phyloP scores from a whole-genome alignment of 2,113 vertebrate genomes.

The Azemiops feae region DNA sequence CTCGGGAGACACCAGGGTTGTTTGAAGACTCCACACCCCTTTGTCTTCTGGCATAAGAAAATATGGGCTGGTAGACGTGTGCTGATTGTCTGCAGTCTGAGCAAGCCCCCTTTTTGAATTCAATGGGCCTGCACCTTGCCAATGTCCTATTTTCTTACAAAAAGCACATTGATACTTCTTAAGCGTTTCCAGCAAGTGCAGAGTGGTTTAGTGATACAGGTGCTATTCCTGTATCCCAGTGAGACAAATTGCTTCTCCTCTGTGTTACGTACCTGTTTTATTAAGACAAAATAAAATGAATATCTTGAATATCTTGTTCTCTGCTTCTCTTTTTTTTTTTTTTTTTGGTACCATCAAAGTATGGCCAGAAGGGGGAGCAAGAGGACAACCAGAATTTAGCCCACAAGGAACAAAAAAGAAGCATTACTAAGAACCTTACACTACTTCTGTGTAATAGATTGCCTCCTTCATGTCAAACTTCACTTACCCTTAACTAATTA shows the following conservation, averaged over 20 bases:
- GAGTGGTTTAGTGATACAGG: not conserved
- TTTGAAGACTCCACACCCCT: not conserved
- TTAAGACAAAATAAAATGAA: not conserved
- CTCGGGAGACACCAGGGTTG: no score
- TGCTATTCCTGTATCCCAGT: not conserved
- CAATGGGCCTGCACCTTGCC: not conserved
- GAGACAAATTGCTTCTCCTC: not conserved
- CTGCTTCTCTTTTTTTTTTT: accelerated
- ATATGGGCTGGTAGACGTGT: not conserved
- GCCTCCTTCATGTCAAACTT: not conserved
- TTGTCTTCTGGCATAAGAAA: not conserved
- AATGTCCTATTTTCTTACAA: not conserved
- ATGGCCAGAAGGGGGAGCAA: constrained; percentile 36
- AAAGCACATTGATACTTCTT: not conserved
- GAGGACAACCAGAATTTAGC: not conserved
- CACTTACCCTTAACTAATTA: constrained; percentile 9
- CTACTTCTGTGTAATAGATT: not conserved
- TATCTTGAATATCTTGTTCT: not conserved
- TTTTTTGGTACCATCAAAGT: not conserved
- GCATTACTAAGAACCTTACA: not conserved
- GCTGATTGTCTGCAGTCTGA: no score
- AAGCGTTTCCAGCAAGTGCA: not conserved
- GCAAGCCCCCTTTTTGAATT: not conserved
- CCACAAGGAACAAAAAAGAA: not conserved
- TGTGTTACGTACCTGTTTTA: not conserved